Percentiles rank a stretch among this genome's conserved stretches.
Evolutionary conservation across 37 sponge, comb jelly and placozoan genomes (phyloP).

Genomic region (Beroe forskalii): DNA sequence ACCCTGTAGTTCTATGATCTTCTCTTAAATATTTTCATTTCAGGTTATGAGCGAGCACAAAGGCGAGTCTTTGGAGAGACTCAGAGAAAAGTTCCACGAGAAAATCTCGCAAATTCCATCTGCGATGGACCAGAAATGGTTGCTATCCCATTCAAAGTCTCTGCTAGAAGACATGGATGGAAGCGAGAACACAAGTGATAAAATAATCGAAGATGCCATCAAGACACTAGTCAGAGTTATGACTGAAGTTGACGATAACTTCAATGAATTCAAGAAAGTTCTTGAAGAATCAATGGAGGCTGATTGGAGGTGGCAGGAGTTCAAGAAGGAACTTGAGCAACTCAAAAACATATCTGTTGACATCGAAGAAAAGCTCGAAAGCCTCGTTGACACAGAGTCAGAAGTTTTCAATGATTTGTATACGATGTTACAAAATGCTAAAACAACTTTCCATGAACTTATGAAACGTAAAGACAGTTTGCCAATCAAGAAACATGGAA

Average conservation of each 20-base stretch:
- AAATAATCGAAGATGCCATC: background rate
- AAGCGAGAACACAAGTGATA: background rate
- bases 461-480: background rate
- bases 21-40: no score
- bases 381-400: background rate
- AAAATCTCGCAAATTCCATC: background rate
- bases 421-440: background rate
- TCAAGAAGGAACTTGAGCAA: background rate
- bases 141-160: background rate
- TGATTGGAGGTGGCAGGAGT: background rate
- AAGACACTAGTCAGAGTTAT: background rate
- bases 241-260: background rate
- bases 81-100: background rate
- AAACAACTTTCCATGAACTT: background rate
- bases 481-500: background rate
- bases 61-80: conserved; percentile 14
- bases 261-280: background rate
- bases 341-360: background rate
- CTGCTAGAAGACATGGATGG: background rate
- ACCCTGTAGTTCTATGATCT: no score
- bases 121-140: background rate
- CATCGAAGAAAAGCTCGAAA: background rate
- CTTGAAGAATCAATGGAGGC: background rate
- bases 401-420: background rate
- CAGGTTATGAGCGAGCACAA: conserved; percentile 8